phyloP scores from a whole-genome alignment of 1,140 invertebrate species.

The Orchesella cincta region DNA sequence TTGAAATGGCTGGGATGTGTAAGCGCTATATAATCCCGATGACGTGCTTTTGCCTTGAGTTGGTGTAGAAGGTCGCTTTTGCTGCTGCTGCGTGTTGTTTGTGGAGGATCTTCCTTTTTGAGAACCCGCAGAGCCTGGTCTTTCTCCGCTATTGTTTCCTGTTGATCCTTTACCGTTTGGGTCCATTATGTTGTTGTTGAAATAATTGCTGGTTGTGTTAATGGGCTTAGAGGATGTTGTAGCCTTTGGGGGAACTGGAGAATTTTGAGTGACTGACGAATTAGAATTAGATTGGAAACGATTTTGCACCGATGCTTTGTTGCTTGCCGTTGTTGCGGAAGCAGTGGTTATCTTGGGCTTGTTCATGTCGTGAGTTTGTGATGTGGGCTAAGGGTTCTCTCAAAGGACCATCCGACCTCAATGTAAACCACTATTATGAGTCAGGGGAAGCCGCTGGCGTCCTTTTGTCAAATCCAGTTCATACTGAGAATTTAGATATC shows the following conservation, averaged over 20 bases:
- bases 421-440: no score
- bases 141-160: background rate
- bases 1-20: no score
- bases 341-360: conserved; percentile 1
- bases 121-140: background rate
- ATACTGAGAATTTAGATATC: conserved; percentile 31
- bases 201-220: background rate
- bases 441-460: conserved; percentile 8
- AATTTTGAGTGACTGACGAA: background rate
- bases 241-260: background rate
- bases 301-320: background rate
- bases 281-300: background rate
- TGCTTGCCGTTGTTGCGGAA: background rate
- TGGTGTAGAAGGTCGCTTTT: no score
- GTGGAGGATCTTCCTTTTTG: no score
- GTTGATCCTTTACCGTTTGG: background rate
- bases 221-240: background rate
- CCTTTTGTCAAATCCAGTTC: no score
- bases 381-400: no score
- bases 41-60: no score
- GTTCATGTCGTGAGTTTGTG: background rate
- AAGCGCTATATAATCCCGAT: no score
- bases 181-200: background rate
- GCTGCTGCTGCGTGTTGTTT: no score
- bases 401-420: no score